Evolutionary conservation across 64 coral and sea anemone species (phyloP), one percentile per base, ranked within the genome.

Genomic region (Actinia tenebrosa): DNA sequence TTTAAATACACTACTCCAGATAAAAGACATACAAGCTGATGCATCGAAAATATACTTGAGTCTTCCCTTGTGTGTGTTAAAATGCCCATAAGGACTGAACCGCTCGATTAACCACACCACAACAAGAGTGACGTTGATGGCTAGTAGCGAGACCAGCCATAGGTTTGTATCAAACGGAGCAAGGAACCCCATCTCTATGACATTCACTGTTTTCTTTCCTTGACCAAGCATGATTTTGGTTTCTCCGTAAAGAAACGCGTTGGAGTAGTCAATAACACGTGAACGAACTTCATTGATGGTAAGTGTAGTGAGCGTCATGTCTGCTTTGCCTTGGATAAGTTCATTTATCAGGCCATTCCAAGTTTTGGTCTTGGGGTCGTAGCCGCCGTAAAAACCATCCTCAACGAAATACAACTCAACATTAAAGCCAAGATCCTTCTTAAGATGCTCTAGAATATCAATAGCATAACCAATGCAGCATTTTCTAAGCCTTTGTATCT

Each of bases 341-440:
- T 94, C 92, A 18, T 87, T 90, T 22, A 94, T 71, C 86, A 94
- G 83, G n/a, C 92, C 92, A 91, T 94, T 90, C 92, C 92, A 94
- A 7, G 89, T 37, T 11, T 88, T 90, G 5, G 92, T 91, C 50
- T 59, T 45, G 4, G 89, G 0, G 42, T 94, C 17, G 16, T 84
- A 91, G 4, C 84, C 83, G 1, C 92, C 92, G 69, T 87, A 94
- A 23, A 64, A 60, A 16, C 63, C 56, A 26, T 94, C 92, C 72
- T 87, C 79, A 5, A 91, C 92, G 43, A 94, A 91, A 17, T 94
- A 94, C 62, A 94, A 71, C 81, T 94, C 85, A 15, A 87, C 84
- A 26, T 84, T 64, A 78, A 94, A 64, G 10, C 80, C 82, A 15
- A 91, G 44, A 55, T 94, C 92, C 79, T 87, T 90, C 15, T 90